These are phyloP conservation scores for Drosophila albomicans DNA, from an alignment of 1,140 invertebrate genomes.

Conservation along the genomic window DNA sequence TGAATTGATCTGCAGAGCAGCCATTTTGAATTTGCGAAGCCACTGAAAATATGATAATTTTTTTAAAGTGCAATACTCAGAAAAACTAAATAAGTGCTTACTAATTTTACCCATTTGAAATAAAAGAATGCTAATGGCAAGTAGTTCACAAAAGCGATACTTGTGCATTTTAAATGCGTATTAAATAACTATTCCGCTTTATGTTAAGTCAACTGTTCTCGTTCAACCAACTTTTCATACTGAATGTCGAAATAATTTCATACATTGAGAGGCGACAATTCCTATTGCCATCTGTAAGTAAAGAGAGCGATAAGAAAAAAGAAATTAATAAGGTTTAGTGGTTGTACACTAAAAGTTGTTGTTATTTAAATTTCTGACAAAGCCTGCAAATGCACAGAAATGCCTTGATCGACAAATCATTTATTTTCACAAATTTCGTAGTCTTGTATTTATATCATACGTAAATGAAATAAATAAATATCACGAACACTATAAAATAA, in stretches of 20 bases:
- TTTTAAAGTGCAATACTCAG: background rate
- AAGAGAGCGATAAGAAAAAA: background rate
- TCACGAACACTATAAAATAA: too few relatives aligned
- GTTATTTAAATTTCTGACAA: conserved; percentile 34
- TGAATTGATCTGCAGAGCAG: background rate
- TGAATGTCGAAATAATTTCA: background rate
- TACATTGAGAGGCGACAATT: background rate
- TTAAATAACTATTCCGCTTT: background rate
- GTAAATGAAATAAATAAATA: too few relatives aligned
- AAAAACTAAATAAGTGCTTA: background rate
- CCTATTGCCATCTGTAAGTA: background rate
- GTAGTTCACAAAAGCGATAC: too few relatives aligned
- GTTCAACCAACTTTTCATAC: background rate
- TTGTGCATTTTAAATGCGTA: conserved; percentile 6
- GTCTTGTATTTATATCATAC: too few relatives aligned
- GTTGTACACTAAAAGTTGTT: background rate
- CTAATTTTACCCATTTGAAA: conserved; percentile 12
- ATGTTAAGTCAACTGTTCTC: conserved; percentile 8
- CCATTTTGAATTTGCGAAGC: background rate
- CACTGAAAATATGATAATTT: background rate
- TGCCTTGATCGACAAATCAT: conserved; percentile 22
- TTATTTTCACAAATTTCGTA: too few relatives aligned
- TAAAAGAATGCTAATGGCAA: background rate
- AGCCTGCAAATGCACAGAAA: conserved; percentile 6
- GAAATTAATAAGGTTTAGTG: too few relatives aligned